These are phyloP conservation scores for Tetrapedia diversipes DNA, from an alignment of 2,888 invertebrate species.

Conservation along the genomic window DNA sequence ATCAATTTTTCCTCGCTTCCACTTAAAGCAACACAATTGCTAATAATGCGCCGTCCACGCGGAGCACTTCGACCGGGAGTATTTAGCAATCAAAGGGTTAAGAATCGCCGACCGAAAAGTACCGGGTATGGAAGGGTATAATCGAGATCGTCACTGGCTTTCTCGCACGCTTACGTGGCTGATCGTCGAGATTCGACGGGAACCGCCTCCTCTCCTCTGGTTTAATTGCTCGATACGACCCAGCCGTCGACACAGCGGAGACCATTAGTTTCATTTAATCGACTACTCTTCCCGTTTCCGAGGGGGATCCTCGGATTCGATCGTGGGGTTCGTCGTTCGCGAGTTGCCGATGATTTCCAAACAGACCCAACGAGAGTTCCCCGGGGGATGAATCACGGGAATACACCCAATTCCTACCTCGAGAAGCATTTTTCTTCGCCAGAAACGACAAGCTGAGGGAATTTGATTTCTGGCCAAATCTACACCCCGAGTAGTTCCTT, in stretches of 20 bases:
- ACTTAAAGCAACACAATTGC: no score
- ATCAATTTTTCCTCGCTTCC: no score
- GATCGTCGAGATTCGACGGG: conserved; percentile 23
- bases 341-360: conserved; percentile 31
- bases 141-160: conserved; percentile 28
- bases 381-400: background rate
- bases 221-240: conserved; percentile 50
- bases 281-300: conserved; percentile 42
- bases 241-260: conserved; percentile 28
- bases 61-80: no score
- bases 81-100: no score
- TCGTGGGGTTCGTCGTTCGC: background rate
- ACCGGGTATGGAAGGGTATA: conserved; percentile 6
- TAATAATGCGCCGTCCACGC: no score
- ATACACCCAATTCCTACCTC: background rate
- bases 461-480: background rate
- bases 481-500: background rate
- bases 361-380: background rate
- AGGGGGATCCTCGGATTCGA: background rate
- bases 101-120: background rate
- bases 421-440: background rate
- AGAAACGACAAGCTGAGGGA: background rate
- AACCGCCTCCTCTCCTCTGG: background rate
- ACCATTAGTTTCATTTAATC: conserved; percentile 61
- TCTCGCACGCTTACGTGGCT: background rate